These are phyloP conservation scores for Mycetomoellerius zeteki DNA, from an alignment of 1,140 invertebrate species.

Conservation along the genomic window DNA sequence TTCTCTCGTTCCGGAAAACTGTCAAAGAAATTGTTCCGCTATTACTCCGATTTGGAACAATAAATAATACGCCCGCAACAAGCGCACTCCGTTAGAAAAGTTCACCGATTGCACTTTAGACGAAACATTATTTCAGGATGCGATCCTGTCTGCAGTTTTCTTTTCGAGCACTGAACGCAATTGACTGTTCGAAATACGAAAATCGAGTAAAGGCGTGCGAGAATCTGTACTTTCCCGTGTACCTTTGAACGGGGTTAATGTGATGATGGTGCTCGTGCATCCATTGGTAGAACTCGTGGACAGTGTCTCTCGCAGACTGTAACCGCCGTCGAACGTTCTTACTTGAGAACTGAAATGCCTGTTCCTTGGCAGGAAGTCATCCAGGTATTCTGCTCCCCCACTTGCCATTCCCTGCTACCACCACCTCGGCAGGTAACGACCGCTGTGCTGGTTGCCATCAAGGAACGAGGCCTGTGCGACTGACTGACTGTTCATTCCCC, in stretches of 20 bases:
- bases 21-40: not conserved
- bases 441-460: conserved; percentile 73
- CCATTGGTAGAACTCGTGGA: conserved; percentile 16
- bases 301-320: conserved; percentile 31
- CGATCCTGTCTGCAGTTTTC: not conserved
- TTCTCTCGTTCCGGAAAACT: conserved; percentile 15
- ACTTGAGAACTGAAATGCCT: conserved; percentile 81
- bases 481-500: conserved; percentile 71
- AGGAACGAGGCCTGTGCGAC: conserved; percentile 73
- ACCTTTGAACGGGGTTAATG: conserved; percentile 27
- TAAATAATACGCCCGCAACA: conserved; percentile 50
- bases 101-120: conserved; percentile 61
- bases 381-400: conserved; percentile 81
- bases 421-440: conserved; percentile 69
- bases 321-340: conserved; percentile 71
- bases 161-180: conserved; percentile 34
- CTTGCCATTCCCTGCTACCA: conserved; percentile 68
- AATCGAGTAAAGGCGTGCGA: not conserved
- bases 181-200: not conserved
- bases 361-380: conserved; percentile 80
- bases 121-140: conserved; percentile 62
- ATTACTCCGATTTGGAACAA: not conserved
- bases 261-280: not conserved
- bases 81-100: conserved; percentile 39
- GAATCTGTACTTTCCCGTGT: not conserved